A percentile compares a stretch with the other conserved stretches of the same genome.
Evolutionary conservation across 2,113 vertebrate species (phyloP).

Genomic region (Pleuronectes platessa): DNA sequence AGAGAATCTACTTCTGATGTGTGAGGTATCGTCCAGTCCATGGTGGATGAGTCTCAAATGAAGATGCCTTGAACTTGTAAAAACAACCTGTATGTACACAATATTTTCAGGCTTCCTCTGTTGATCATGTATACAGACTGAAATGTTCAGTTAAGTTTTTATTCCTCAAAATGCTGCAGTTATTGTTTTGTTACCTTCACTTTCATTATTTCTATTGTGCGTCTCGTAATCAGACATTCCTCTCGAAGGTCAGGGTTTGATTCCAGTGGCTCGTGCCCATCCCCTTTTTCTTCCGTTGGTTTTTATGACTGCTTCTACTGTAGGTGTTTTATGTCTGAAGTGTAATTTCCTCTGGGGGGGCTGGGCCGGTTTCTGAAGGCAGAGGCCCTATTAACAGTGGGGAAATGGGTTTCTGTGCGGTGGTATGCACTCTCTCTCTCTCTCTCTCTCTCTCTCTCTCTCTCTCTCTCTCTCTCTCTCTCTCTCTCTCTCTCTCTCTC

Average conservation of each 20-base stretch:
- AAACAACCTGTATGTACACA: too few species aligned
- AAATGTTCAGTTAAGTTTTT: background rate
- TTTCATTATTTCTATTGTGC: background rate
- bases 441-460: background rate
- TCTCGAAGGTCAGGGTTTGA: background rate
- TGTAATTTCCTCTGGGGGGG: conserved; percentile 58
- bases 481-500: background rate
- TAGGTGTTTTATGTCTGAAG: conserved; percentile 56
- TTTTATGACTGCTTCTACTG: conserved; percentile 30
- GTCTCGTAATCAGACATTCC: too few species aligned
- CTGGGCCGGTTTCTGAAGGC: conserved; percentile 42
- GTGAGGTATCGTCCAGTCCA: background rate
- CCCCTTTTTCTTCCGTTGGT: conserved; percentile 21
- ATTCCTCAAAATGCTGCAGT: background rate
- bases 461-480: background rate
- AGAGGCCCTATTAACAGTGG: conserved; percentile 38
- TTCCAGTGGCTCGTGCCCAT: conserved; percentile 2
- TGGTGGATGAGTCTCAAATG: background rate
- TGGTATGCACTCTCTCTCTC: background rate
- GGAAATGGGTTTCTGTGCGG: conserved; percentile 48
- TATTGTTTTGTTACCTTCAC: background rate
- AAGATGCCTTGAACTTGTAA: too few species aligned
- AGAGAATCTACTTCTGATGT: conserved; percentile 27
- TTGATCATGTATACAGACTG: too few species aligned
- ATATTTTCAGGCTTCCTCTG: too few species aligned